A percentile compares a stretch with the other conserved stretches of the same genome.
These are phyloP conservation scores for Aphaenogaster floridana DNA, from an alignment of 1,140 invertebrate genomes.

Conservation along the genomic window DNA sequence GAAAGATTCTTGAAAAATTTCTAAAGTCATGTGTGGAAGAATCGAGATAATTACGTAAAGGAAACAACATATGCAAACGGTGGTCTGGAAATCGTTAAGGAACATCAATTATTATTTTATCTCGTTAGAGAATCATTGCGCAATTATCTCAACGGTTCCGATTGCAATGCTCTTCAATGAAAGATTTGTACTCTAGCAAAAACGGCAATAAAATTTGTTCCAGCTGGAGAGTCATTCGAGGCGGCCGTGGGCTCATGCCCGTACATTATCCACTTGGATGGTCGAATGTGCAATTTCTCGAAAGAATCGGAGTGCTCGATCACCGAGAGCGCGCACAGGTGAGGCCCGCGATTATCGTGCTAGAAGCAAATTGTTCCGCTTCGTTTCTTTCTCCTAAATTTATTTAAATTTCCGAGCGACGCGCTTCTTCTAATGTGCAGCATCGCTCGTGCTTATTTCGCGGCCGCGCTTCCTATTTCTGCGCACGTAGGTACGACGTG, in stretches of 20 bases:
- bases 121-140: background rate
- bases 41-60: background rate
- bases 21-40: background rate
- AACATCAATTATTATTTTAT: background rate
- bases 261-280: constrained; percentile 77
- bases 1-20: background rate
- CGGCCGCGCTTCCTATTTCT: background rate
- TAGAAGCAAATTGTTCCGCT: background rate
- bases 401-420: constrained; percentile 19
- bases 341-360: constrained; percentile 48
- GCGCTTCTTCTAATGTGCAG: background rate
- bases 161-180: background rate
- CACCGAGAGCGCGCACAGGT: constrained; percentile 77
- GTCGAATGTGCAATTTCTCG: constrained; percentile 82
- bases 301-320: constrained; percentile 79
- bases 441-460: background rate
- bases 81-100: background rate
- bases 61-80: background rate
- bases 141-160: background rate
- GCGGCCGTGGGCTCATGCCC: constrained; percentile 69
- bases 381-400: background rate
- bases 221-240: constrained; percentile 81
- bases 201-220: constrained; percentile 58
- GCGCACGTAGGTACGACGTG: background rate
- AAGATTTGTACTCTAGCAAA: background rate